Evolutionary conservation across 2,797 vertebrate genomes (phyloP).

Genomic region (Rhinella marina): DNA sequence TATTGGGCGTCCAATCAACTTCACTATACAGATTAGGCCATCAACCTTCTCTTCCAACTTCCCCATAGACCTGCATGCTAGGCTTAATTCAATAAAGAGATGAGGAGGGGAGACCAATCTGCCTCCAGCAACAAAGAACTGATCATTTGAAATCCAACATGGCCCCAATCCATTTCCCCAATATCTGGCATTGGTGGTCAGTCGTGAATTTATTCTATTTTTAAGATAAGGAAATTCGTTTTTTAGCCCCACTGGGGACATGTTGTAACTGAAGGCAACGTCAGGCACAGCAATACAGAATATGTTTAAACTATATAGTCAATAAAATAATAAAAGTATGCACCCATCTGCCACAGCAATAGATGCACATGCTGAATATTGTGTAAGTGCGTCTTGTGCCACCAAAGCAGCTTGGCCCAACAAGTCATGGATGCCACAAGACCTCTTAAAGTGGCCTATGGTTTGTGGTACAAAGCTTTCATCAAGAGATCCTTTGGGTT

Average conservation of each 20-base stretch:
- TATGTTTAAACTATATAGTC: not conserved
- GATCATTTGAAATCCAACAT: not conserved
- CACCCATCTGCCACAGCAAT: too few species aligned
- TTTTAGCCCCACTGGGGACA: not conserved
- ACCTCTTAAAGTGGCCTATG: too few species aligned
- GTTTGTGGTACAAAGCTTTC: too few species aligned
- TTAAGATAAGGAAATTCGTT: not conserved
- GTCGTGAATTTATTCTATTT: not conserved
- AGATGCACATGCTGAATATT: too few species aligned
- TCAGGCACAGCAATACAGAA: not conserved
- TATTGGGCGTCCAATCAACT: not conserved
- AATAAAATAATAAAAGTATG: not conserved
- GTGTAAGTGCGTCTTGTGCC: too few species aligned
- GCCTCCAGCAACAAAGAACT: not conserved
- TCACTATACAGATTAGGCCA: not conserved
- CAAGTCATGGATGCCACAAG: too few species aligned
- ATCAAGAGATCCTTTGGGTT: too few species aligned
- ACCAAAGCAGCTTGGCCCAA: too few species aligned
- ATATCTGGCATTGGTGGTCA: not conserved
- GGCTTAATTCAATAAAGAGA: not conserved
- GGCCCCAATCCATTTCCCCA: not conserved
- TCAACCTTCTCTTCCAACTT: not conserved
- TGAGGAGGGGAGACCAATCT: not conserved
- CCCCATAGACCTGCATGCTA: not conserved
- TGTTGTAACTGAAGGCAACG: not conserved